Base-by-base conservation (phyloP, 2,888 invertebrate species). In the Drosophila niveifrons region DNA sequence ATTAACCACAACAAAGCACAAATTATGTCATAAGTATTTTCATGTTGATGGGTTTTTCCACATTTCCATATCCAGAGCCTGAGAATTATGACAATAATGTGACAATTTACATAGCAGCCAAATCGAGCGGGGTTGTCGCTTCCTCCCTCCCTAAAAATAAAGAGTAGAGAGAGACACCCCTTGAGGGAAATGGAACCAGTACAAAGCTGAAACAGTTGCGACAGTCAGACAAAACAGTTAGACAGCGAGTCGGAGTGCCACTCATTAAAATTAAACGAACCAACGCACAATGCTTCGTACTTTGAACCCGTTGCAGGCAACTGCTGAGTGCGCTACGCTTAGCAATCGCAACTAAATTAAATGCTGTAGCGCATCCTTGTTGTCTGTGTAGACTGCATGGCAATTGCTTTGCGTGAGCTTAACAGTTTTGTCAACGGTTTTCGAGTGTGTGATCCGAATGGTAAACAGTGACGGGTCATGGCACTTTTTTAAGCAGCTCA, bases 211-310 rank as follows among this genome's bases (percentile, higher is more conserved):
- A 88, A 88, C 83, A 88, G 86, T 88, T 83, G 80, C 83, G 59
- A 50, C 43, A 55, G 58, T 0, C 59, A 63, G 53, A 28, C 75
- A 66, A 15, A 31, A 41, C 57, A 34, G 64, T 1, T 62, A 66
- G 59, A 29, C 73, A 73, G 6, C 23, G 23, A 23, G 67, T 44
- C 46, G 50, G 65, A 64, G 23, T 23, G 23, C 23, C 66, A 69
- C 78, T 90, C 91, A 91, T 90, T 91, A 90, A 90, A 90, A 90
- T 87, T 87, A 80, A 85, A 88, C 90, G 80, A 88, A 61, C 82
- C 81, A 85, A 68, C 80, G 85, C 81, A 90, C 86, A 80, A 62
- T 65, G 67, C 41, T 39, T 66, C 44, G 43, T 2, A 56, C 34
- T 46, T 13, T 31, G 28, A n/a, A 18, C 15, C 10, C 41, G 11